Evolutionary conservation across 1,140 invertebrate genomes (phyloP), one percentile per base, ranked within the genome.

Genomic region (Pseudomyrmex dendroicus): DNA sequence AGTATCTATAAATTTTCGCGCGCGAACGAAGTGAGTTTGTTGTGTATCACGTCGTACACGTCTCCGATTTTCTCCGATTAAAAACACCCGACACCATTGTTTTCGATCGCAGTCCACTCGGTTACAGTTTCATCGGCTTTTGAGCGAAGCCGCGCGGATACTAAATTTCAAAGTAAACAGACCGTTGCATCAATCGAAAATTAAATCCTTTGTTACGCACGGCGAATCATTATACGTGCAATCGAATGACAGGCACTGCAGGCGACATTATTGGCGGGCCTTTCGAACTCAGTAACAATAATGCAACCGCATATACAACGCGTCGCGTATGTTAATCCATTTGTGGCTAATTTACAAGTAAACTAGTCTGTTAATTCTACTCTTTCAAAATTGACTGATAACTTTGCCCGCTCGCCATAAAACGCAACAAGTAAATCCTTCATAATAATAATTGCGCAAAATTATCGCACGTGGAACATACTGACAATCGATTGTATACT

Each of bases 151-250:
- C 68, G 66, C 54, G 64, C 20, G 44, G 64, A 22, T 56, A 54
- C 66, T 72, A 80, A 80, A 72, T 72, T 72, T 80, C 76, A 72
- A 80, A 72, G 66, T 80, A 72, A 80, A 80, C 64, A 70, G 66
- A 72, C 76, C 68, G 44, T 44, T 17, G 54, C 46, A 50, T 59
- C 66, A 80, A 72, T 70, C 66, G 66, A 80, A 80, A 80, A 72
- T 80, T 80, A 80, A 80, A 61, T 70, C 66, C 66, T 80, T 80
- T 80, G 76, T 80, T 80, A 72, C 44, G 66, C 15, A 20, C 20
- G 22, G 44, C 22, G 76, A 46, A 80, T 80, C 56, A 80, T 80
- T 80, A 80, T 59, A 67, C 76, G 44, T 35, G 20, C 44, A 80
- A 72, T 50, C 44, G 76, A 61, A 72, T 72, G 52, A 61, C 76